These are phyloP conservation scores for Stegastes partitus DNA, from an alignment of 2,113 vertebrate genomes.

Conservation along the genomic window DNA sequence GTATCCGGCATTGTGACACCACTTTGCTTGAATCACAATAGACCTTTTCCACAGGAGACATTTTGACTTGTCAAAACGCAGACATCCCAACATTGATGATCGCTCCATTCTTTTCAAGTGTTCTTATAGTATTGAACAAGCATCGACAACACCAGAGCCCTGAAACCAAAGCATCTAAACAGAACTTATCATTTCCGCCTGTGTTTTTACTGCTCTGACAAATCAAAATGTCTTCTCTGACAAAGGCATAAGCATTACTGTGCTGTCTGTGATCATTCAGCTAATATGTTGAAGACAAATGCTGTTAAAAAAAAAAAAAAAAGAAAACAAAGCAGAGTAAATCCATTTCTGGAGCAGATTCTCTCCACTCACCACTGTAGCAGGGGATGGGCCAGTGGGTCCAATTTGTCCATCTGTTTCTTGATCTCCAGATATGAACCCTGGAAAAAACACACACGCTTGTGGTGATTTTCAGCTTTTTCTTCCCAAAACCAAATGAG, in stretches of 20 bases:
- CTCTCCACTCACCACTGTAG: conserved; percentile 92
- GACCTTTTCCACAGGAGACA: not conserved
- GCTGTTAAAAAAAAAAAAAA: not conserved
- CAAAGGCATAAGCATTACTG: not conserved
- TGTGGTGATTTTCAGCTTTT: conserved; percentile 3
- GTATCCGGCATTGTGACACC: not conserved
- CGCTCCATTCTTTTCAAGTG: not conserved
- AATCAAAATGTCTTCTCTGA: conserved; percentile 1
- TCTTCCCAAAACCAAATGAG: conserved; percentile 9
- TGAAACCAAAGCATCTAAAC: not conserved
- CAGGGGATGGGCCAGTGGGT: conserved; percentile 95
- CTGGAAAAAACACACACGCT: conserved; percentile 76
- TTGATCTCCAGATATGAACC: conserved; percentile 99
- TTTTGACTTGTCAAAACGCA: not conserved
- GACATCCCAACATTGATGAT: not conserved
- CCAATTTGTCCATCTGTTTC: conserved; percentile 99
- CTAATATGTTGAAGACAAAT: not conserved
- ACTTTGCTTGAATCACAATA: not conserved
- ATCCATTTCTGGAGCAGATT: not conserved
- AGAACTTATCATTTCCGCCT: not conserved
- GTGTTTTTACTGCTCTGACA: not conserved
- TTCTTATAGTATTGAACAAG: not conserved
- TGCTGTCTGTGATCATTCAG: not conserved
- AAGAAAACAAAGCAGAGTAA: not conserved
- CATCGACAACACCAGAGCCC: not conserved